These are phyloP conservation scores for Rhopalosiphum padi DNA, from an alignment of 1,140 invertebrate genomes.

Conservation along the genomic window DNA sequence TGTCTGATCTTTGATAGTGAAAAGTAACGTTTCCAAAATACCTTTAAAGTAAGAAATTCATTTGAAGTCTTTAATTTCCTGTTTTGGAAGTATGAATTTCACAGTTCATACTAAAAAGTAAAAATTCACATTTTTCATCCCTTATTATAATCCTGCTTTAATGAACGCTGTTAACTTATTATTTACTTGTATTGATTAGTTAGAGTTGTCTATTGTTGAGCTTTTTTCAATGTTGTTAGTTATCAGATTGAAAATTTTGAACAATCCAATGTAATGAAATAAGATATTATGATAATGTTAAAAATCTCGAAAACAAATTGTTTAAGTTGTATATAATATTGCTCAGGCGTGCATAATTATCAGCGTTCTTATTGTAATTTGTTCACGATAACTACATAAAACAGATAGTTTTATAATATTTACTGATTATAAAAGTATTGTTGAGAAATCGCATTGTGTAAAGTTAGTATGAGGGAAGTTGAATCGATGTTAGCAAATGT, in stretches of 20 bases:
- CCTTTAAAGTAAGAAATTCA: neutral
- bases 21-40: neutral
- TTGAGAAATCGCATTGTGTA: neutral
- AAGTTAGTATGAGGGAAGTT: neutral
- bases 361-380: neutral
- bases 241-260: neutral
- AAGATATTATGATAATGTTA: neutral
- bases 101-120: too few relatives aligned
- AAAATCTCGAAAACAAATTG: neutral
- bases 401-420: neutral
- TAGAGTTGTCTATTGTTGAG: neutral
- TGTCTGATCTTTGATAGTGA: neutral
- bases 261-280: neutral
- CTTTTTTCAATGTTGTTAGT: neutral
- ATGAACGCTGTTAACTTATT: neutral
- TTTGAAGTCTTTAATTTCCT: constrained; percentile 2
- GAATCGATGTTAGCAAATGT: neutral
- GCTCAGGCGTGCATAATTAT: neutral
- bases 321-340: neutral
- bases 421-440: neutral
- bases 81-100: neutral
- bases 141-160: neutral
- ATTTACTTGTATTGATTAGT: neutral
- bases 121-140: neutral
- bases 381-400: neutral